Evolutionary conservation across 1,140 invertebrate species (phyloP).

Genomic region (Lethrus apterus): DNA sequence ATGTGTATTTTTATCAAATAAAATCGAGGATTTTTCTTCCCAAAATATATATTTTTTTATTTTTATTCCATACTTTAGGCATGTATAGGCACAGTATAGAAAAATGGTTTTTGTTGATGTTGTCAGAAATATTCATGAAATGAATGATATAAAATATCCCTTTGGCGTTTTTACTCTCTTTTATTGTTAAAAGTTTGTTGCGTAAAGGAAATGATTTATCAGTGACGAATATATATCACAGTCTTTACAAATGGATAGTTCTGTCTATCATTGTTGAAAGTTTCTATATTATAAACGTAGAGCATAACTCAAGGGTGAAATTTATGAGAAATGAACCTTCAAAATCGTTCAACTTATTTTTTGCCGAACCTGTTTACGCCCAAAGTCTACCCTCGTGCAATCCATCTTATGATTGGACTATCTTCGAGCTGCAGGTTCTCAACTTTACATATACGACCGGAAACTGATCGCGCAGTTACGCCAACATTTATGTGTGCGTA

Average conservation of each 20-base stretch:
- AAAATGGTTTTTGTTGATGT: too few species aligned
- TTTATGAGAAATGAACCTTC: constrained; percentile 37
- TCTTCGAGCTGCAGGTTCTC: constrained; percentile 19
- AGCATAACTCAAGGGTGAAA: constrained; percentile 27
- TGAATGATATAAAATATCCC: too few species aligned
- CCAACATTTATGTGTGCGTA: neutral
- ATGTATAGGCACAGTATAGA: too few species aligned
- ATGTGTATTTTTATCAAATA: too few species aligned
- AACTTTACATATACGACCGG: constrained; percentile 15
- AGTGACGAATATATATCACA: constrained; percentile 8
- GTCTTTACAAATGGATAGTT: constrained; percentile 24
- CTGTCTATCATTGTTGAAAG: constrained; percentile 37
- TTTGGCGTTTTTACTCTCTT: too few species aligned
- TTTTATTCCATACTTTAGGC: too few species aligned
- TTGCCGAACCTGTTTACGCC: constrained; percentile 22
- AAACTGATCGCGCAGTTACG: neutral
- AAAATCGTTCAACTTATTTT: constrained; percentile 23
- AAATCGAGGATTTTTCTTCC: too few species aligned
- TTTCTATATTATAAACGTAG: constrained; percentile 33
- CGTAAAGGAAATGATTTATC: constrained; percentile 11
- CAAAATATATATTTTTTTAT: too few species aligned
- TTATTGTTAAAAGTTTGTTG: too few species aligned
- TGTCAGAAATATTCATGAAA: too few species aligned
- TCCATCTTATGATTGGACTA: constrained; percentile 25
- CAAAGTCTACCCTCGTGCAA: constrained; percentile 22